phyloP scores from a whole-genome alignment of 2,113 vertebrate genomes.

The Rhadina sibilatrix region DNA sequence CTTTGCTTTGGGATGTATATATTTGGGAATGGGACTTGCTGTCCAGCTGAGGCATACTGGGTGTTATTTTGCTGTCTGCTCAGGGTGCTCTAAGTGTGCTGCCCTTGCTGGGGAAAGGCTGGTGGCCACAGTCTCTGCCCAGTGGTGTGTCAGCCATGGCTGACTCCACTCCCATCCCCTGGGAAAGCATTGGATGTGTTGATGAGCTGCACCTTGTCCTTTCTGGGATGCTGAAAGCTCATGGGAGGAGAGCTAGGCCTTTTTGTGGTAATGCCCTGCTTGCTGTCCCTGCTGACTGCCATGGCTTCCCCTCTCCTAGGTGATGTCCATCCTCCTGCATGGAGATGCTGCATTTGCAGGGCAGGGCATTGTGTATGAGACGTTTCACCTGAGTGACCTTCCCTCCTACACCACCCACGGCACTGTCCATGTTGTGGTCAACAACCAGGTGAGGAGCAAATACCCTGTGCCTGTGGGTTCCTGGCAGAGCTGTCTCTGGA shows the following conservation, averaged over 20 bases:
- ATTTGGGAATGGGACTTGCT: not conserved
- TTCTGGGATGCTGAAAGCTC: not conserved
- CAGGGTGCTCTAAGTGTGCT: fast-evolving
- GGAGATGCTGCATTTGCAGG: slow-evolving; percentile 94
- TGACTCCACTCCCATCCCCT: not conserved
- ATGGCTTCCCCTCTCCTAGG: slow-evolving; percentile 66
- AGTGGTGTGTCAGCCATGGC: fast-evolving
- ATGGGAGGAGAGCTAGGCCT: not conserved
- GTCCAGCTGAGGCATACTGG: fast-evolving
- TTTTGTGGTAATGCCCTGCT: not conserved
- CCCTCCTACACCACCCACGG: slow-evolving; percentile 94
- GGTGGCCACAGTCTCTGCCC: not conserved
- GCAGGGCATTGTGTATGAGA: slow-evolving; percentile 94
- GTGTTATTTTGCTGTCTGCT: not conserved
- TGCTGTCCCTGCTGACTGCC: fast-evolving
- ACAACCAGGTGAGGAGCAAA: slow-evolving; percentile 89
- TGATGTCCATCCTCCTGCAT: slow-evolving; percentile 93
- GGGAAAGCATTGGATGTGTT: not conserved
- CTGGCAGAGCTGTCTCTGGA: not conserved
- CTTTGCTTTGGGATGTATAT: not conserved
- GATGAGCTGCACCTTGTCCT: not conserved
- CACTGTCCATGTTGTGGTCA: slow-evolving; percentile 93
- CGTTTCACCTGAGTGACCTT: slow-evolving; percentile 93
- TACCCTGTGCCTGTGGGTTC: no score
- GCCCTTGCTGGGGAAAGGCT: not conserved